Base-by-base conservation (phyloP, 2,888 invertebrate species). In the Esperia sulphurella region DNA sequence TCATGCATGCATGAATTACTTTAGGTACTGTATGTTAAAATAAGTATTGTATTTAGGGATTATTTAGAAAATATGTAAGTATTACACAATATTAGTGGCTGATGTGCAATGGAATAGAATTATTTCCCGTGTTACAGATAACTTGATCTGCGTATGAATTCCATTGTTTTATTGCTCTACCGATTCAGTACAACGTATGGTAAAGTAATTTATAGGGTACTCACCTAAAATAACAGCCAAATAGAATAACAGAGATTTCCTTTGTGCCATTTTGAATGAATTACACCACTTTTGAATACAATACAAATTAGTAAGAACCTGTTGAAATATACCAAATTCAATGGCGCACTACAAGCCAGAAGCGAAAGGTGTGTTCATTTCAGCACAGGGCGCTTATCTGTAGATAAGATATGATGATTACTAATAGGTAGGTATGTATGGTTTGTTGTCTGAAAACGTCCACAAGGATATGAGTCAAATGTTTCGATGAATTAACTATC, bases 191-290 rank as follows among this genome's bases (percentile, higher is more conserved):
- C 2, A 37, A n/a, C 12, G 10, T n/a, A 2, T 10, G 12, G 8
- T 12, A 35, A 35, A 35, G 35, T 13, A 8, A 13, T 41, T 7
- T n/a, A 35, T 1, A 43, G 42, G 8, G 8, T 42, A 83, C 88
- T 79, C 66, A 91, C 91, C 89, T 52, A 91, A 75, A 60, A 90
- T 68, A 48, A 90, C 77, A 38, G 91, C 84, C n/a, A 91, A 75
- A 62, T 90, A 91, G 65, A 90, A 90, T 70, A 81, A 76, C 30
- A 85, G 53, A 3, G 88, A 74, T 62, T 68, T 86, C 53, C 64
- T 79, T 55, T 78, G 75, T 42, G 75, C 78, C 90, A 90, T 90
- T 75, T 81, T 84, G 40, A 41, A 50, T 37, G 48, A 58, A 59
- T 66, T 54, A 44, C 52, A 52, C 50, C 49, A 49, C 52, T 57